A percentile compares a stretch with the other conserved stretches of the same genome.
phyloP scores from a whole-genome alignment of 1,140 invertebrate genomes.

The Danaus melanippus region DNA sequence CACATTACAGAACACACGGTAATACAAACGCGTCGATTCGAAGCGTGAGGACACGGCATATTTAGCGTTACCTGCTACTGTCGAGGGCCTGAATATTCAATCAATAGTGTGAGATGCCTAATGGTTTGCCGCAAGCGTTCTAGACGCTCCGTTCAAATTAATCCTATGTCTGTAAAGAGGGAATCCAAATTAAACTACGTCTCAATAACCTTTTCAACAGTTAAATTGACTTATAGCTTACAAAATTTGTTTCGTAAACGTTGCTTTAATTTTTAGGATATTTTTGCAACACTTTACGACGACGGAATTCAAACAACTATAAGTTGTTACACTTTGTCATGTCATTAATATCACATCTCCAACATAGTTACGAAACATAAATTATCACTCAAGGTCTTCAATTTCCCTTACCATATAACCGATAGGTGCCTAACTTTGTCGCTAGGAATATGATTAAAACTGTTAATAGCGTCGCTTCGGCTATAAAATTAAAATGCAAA shows the following conservation, averaged over 20 bases:
- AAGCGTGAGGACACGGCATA: constrained; percentile 17
- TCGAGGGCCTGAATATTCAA: constrained; percentile 34
- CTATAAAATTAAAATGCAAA: constrained; percentile 41
- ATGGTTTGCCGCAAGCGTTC: constrained; percentile 17
- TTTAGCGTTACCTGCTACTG: constrained; percentile 24
- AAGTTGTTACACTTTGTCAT: too few relatives aligned
- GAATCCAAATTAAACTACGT: too few relatives aligned
- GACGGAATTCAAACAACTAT: too few relatives aligned
- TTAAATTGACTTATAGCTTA: too few relatives aligned
- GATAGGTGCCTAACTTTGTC: constrained; percentile 1
- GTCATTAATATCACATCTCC: too few relatives aligned
- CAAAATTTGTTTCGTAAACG: too few relatives aligned
- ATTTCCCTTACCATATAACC: neutral
- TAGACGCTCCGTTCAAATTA: constrained; percentile 12
- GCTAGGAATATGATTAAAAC: constrained; percentile 17
- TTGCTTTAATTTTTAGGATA: too few relatives aligned
- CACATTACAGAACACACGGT: neutral
- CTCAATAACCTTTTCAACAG: too few relatives aligned
- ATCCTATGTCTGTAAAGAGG: neutral
- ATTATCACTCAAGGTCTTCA: too few relatives aligned
- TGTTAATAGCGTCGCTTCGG: constrained; percentile 22
- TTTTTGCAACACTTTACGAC: too few relatives aligned
- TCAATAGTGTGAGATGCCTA: constrained; percentile 33
- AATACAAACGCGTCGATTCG: constrained; percentile 9
- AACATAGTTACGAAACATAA: too few relatives aligned